Evolutionary conservation across 2,113 vertebrate species (phyloP).

Genomic region (Sus scrofa): DNA sequence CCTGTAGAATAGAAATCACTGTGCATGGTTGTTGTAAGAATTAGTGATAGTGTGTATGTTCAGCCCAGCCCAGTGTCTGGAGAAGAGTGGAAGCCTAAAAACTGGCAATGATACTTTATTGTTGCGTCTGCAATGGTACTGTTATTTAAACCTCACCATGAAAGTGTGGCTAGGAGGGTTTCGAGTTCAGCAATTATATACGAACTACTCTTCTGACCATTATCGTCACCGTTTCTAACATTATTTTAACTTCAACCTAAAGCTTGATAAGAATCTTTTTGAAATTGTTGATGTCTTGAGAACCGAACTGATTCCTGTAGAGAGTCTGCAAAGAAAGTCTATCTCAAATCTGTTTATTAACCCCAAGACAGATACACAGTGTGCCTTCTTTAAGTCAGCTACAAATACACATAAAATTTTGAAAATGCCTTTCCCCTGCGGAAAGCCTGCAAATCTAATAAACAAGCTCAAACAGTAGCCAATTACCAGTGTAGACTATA

Average conservation of each 20-base stretch:
- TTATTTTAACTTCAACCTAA: background rate
- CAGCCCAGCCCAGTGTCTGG: background rate
- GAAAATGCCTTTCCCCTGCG: background rate
- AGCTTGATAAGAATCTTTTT: background rate
- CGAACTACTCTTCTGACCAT: background rate
- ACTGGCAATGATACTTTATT: background rate
- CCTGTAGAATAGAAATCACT: background rate
- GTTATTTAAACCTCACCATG: background rate
- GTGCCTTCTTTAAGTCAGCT: background rate
- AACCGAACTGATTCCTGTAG: background rate
- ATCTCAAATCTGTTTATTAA: background rate
- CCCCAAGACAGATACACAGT: rapidly evolving
- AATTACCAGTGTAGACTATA: rapidly evolving
- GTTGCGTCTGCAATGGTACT: background rate
- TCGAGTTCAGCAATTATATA: background rate
- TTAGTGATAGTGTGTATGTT: background rate
- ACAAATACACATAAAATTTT: background rate
- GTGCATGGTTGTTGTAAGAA: background rate
- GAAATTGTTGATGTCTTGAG: background rate
- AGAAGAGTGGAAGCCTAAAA: background rate
- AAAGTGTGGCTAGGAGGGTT: background rate
- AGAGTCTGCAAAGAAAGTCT: background rate
- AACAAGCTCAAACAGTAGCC: rapidly evolving
- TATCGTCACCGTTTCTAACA: too few species aligned
- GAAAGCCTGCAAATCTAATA: background rate